Conservation (phyloP, 2,797 vertebrate species). For the Philypnodon macrostomus region DNA sequence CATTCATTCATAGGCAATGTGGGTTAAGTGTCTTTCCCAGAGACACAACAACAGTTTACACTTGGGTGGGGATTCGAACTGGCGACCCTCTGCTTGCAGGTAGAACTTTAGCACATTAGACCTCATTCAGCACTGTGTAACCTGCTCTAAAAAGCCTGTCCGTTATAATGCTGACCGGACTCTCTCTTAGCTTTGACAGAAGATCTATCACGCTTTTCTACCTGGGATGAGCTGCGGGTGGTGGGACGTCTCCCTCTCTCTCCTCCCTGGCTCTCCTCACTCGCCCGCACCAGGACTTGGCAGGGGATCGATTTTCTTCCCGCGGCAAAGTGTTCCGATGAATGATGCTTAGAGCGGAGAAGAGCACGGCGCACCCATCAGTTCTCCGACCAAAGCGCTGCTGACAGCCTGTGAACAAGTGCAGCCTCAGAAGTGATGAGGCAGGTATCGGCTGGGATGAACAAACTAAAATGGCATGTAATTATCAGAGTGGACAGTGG, state of each 20-base stretch:
- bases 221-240: conserved; percentile 61
- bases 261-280: conserved; percentile 27
- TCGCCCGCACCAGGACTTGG: conserved; percentile 57
- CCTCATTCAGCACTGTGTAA: conserved; percentile 27
- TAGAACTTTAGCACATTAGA: conserved; percentile 36
- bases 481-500: conserved; percentile 12
- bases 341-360: conserved; percentile 60
- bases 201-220: conserved; percentile 66
- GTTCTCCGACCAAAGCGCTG: conserved; percentile 61
- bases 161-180: conserved; percentile 53
- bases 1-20: too few relatives aligned
- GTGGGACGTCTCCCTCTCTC: conserved; percentile 24
- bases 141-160: conserved; percentile 28
- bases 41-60: too few relatives aligned
- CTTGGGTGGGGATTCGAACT: too few relatives aligned
- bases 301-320: conserved; percentile 72
- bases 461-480: conserved; percentile 6
- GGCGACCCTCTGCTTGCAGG: background rate
- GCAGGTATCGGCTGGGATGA: conserved; percentile 21
- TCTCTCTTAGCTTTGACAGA: conserved; percentile 53
- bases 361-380: conserved; percentile 58
- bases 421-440: conserved; percentile 65
- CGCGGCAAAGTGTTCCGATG: conserved; percentile 66
- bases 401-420: conserved; percentile 66
- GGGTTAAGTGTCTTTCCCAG: too few relatives aligned